Conservation (phyloP, 2,113 vertebrate genomes). For the Euleptes europaea region DNA sequence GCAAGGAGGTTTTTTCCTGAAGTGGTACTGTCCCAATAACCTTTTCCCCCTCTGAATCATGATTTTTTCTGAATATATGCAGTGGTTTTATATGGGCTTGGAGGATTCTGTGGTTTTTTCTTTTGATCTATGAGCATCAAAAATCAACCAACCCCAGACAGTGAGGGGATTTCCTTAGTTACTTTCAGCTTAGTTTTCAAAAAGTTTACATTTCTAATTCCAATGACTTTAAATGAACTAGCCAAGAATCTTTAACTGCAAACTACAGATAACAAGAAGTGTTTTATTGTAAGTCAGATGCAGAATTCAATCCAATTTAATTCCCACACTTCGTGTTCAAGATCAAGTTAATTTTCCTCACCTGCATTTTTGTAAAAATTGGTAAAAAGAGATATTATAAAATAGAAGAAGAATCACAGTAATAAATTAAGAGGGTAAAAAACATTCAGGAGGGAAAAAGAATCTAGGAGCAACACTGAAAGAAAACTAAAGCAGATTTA, state of each 20-base stretch:
- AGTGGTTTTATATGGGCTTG: not conserved
- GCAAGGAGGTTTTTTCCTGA: not conserved
- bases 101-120: not conserved
- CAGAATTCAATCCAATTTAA: conserved; percentile 50
- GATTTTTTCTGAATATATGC: no score
- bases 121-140: not conserved
- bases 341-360: conserved; percentile 68
- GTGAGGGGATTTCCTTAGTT: not conserved
- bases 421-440: conserved; percentile 76
- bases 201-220: not conserved
- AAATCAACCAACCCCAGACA: not conserved
- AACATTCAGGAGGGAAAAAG: conserved; percentile 14
- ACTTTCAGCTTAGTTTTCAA: not conserved
- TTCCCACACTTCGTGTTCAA: conserved; percentile 66
- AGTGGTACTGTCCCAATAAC: not conserved
- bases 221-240: conserved; percentile 16
- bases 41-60: not conserved
- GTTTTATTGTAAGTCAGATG: conserved; percentile 74
- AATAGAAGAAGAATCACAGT: conserved; percentile 45
- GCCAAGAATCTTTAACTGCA: conserved; percentile 51
- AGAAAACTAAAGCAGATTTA: conserved; percentile 44
- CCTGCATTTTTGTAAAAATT: conserved; percentile 36
- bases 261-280: conserved; percentile 51
- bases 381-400: conserved; percentile 51
- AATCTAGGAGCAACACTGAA: conserved; percentile 59